Evolutionary conservation across 35 echinoderm and acorn worm genomes (phyloP).

Genomic region (Ptychodera flava): DNA sequence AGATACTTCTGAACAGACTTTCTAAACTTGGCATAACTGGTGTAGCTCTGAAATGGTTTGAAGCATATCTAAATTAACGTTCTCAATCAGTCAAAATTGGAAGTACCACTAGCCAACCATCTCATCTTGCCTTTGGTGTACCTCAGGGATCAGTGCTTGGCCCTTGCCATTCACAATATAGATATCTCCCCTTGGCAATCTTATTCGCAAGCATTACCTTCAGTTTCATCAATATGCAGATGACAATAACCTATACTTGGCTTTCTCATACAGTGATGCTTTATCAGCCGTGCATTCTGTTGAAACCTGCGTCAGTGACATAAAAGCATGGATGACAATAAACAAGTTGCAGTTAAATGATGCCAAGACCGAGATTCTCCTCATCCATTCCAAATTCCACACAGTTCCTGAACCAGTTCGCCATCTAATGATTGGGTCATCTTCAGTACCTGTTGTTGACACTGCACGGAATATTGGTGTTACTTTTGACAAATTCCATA

Average conservation of each 20-base stretch:
- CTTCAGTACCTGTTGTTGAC: too few relatives aligned
- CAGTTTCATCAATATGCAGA: too few relatives aligned
- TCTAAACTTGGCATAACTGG: too few relatives aligned
- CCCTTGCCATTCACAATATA: conserved; percentile 54
- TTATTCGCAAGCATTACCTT: conserved; percentile 13
- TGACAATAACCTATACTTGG: conserved; percentile 38
- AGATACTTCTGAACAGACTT: conserved; percentile 8
- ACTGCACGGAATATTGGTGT: too few relatives aligned
- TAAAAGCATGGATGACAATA: conserved; percentile 3
- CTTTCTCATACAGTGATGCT: conserved; percentile 3
- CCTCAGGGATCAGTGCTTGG: too few relatives aligned
- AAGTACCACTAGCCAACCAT: not conserved
- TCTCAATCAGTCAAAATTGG: conserved; percentile 11
- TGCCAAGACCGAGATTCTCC: not conserved
- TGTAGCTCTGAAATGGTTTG: conserved; percentile 48
- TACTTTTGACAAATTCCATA: too few relatives aligned
- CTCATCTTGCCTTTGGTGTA: conserved; percentile 18
- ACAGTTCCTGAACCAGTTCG: too few relatives aligned
- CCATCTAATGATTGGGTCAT: too few relatives aligned
- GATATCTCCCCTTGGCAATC: conserved; percentile 33
- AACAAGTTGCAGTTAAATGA: conserved; percentile 16
- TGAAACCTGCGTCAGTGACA: conserved; percentile 13
- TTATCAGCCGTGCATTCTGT: too few relatives aligned
- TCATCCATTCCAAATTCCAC: not conserved
- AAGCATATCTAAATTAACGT: conserved; percentile 34